Evolutionary conservation across 2,888 invertebrate genomes (phyloP), one percentile per base, ranked within the genome.

Genomic region (Thereva nobilitata): DNA sequence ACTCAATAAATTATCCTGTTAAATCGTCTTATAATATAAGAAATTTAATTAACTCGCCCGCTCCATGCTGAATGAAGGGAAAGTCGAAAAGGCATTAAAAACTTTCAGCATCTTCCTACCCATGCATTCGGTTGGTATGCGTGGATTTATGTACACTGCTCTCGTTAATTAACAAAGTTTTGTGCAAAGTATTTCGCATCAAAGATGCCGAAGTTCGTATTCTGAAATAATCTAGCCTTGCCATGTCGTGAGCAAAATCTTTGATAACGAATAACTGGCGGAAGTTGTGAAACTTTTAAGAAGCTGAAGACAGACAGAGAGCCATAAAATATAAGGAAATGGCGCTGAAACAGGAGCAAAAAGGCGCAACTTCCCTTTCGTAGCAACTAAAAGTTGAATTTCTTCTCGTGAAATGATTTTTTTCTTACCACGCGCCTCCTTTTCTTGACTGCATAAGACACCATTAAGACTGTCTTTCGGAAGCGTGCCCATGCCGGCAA

Each of bases 341-440:
- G 34, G 42, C 34, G 23, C 1, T 37, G n/a, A n/a, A 64, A 7
- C 41, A 10, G 34, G 42, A 37, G 23, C 1, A 45, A 12, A 35
- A 64, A n/a, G 44, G 8, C 6, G 34, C 45, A 59, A 9, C 42
- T 59, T 59, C 38, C 45, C 10, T 23, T 37, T 59, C 42, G 9
- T 5, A 40, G n/a, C 38, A 59, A 59, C 49, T 52, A 59, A 59
- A 57, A 59, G 38, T 59, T 59, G 49, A 47, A 59, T 47, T 59
- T 38, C 55, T 41, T 4, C 55, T 23, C 23, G 23, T 23, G 23
- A 2, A 23, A 40, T 47, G 59, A 10, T 47, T 59, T n/a, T 59
- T 59, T 59, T 38, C 59, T 12, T 59, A 52, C 35, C 47, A 59
- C 37, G 23, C 23, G 34, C 49, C 59, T 10, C 59, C 47, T 59